A percentile compares a stretch with the other conserved stretches of the same genome.
These are phyloP conservation scores for Cantharis rustica DNA, from an alignment of 2,888 invertebrate species.

Conservation along the genomic window DNA sequence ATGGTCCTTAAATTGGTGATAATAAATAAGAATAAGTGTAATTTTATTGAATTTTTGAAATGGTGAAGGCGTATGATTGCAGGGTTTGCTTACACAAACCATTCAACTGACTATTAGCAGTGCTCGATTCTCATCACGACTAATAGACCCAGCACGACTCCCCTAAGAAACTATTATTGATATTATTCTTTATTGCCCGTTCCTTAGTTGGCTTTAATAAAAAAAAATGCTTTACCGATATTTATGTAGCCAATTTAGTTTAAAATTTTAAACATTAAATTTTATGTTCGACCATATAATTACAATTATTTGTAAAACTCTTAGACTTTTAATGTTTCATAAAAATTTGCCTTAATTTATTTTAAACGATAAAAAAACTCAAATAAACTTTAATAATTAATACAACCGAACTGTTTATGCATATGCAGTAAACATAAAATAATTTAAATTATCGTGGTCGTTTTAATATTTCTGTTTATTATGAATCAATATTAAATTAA, in stretches of 20 bases:
- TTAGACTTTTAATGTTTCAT: neutral
- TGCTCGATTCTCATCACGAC: conserved; percentile 31
- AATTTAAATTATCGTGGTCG: neutral
- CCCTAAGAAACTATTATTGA: conserved; percentile 31
- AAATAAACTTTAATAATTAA: neutral
- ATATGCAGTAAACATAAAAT: neutral
- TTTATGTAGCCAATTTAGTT: conserved; percentile 29
- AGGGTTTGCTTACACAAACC: conserved; percentile 31
- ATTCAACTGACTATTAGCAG: conserved; percentile 24
- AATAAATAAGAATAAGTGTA: conserved; percentile 37
- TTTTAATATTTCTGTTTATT: neutral
- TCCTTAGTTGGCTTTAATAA: neutral
- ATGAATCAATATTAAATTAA: neutral
- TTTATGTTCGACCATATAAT: neutral
- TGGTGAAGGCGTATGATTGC: conserved; percentile 31
- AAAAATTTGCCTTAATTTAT: neutral
- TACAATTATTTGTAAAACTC: neutral
- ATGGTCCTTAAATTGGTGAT: conserved; percentile 34
- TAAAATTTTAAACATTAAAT: conserved; percentile 30
- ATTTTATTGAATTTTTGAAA: conserved; percentile 36
- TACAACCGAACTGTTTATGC: neutral
- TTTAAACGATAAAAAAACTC: neutral
- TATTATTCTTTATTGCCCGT: conserved; percentile 27
- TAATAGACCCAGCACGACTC: conserved; percentile 33
- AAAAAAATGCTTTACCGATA: conserved; percentile 18